Percentiles rank a stretch among this genome's conserved stretches.
These are phyloP conservation scores for Papilio polyxenes DNA, from an alignment of 1,140 invertebrate species.

Conservation along the genomic window DNA sequence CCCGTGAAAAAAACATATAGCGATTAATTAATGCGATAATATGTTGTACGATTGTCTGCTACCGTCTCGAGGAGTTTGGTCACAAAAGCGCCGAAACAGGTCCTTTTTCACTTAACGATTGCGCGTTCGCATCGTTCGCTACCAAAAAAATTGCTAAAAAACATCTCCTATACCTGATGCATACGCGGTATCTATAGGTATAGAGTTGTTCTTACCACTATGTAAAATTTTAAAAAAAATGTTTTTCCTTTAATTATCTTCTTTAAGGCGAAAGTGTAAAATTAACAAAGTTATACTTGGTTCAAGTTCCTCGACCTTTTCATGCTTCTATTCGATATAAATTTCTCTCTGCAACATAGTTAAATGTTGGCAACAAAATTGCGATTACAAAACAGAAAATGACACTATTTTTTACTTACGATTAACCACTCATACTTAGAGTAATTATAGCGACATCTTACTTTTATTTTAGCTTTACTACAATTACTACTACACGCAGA, in stretches of 20 bases:
- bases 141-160: conserved; percentile 76
- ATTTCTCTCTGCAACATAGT: too few species aligned
- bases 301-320: too few species aligned
- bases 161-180: conserved; percentile 66
- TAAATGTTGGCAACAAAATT: too few species aligned
- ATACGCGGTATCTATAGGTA: conserved; percentile 45
- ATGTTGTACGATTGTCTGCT: conserved; percentile 57
- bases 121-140: conserved; percentile 59
- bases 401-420: too few species aligned
- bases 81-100: conserved; percentile 74
- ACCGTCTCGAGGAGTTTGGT: conserved; percentile 61
- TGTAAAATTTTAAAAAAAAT: background rate
- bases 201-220: conserved; percentile 54
- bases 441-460: too few species aligned
- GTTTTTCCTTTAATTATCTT: background rate
- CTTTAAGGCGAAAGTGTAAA: too few species aligned
- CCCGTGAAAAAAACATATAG: conserved; percentile 58
- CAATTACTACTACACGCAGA: too few species aligned
- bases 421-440: too few species aligned
- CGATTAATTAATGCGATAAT: conserved; percentile 76
- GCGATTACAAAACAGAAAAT: too few species aligned
- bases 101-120: conserved; percentile 75
- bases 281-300: too few species aligned
- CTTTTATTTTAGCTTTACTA: too few species aligned
- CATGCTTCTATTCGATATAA: too few species aligned